phyloP scores from a whole-genome alignment of 2,113 vertebrate species.

The Ranitomeya variabilis region DNA sequence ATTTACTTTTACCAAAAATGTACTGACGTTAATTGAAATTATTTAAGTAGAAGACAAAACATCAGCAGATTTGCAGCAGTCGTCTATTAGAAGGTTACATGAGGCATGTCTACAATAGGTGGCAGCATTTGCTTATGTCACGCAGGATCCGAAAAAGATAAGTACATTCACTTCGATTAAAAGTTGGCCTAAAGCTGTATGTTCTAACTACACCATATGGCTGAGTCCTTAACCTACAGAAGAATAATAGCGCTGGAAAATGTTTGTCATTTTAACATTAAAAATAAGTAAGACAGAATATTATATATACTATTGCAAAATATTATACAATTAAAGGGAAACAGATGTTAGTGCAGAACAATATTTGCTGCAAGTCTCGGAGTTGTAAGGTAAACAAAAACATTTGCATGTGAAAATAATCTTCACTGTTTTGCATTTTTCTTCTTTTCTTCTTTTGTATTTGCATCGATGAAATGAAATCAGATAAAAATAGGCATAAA shows the following conservation, averaged over 20 bases:
- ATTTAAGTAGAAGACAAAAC: too few relatives aligned
- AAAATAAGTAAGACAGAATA: conserved; percentile 59
- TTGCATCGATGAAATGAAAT: not conserved
- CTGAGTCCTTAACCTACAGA: conserved; percentile 65
- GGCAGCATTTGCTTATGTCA: conserved; percentile 70
- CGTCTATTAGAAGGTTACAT: not conserved
- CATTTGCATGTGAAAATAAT: conserved; percentile 23
- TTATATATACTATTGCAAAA: conserved; percentile 43
- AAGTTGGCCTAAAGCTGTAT: conserved; percentile 53
- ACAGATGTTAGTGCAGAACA: conserved; percentile 44
- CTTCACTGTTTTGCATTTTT: not conserved
- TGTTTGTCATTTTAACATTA: conserved; percentile 58
- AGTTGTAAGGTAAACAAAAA: conserved; percentile 17
- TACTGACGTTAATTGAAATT: too few relatives aligned
- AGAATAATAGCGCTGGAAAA: conserved; percentile 66
- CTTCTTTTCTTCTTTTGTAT: too few relatives aligned
- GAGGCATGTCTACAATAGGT: conserved; percentile 64
- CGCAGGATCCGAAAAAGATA: not conserved
- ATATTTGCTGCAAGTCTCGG: conserved; percentile 44
- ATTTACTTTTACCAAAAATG: too few relatives aligned
- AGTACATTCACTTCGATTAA: conserved; percentile 53
- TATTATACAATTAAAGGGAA: conserved; percentile 54
- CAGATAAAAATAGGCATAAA: not conserved
- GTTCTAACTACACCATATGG: conserved; percentile 58
- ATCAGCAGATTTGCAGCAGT: not conserved